These are phyloP conservation scores for Dynastes grantii DNA, from an alignment of 2,888 invertebrate genomes.

Conservation along the genomic window DNA sequence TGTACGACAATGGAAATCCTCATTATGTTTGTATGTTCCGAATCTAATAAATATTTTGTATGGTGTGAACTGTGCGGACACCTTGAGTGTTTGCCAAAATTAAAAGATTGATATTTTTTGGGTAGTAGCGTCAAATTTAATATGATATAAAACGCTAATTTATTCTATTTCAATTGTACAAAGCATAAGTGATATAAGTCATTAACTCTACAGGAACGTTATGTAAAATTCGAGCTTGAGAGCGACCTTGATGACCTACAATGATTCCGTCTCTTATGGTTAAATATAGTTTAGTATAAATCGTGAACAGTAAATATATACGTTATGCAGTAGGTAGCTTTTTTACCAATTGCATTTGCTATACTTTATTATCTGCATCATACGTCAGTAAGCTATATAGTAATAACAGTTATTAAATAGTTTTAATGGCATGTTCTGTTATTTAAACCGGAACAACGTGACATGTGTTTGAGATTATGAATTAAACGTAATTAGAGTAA, in stretches of 20 bases:
- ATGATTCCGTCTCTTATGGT: constrained; percentile 5
- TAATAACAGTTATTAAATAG: constrained; percentile 19
- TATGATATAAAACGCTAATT: too few relatives aligned
- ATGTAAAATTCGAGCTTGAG: background rate
- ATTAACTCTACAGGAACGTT: background rate
- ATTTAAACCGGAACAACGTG: background rate
- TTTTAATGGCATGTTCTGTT: constrained; percentile 18
- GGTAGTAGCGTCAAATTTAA: too few relatives aligned
- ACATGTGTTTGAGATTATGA: background rate
- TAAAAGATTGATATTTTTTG: too few relatives aligned
- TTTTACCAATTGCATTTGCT: background rate
- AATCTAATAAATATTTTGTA: too few relatives aligned
- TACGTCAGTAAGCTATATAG: background rate
- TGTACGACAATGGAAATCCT: too few relatives aligned
- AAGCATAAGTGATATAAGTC: too few relatives aligned
- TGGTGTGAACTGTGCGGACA: too few relatives aligned
- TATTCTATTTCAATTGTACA: too few relatives aligned
- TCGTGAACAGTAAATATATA: background rate
- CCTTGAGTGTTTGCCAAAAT: too few relatives aligned
- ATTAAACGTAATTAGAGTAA: background rate
- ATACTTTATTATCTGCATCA: background rate
- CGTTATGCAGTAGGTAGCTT: too few relatives aligned
- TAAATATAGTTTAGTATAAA: constrained; percentile 11
- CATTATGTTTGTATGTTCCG: too few relatives aligned
- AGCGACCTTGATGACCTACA: constrained; percentile 26